Base-by-base conservation (phyloP, 2,888 invertebrate genomes). In the Sinhomidia bicolor region DNA sequence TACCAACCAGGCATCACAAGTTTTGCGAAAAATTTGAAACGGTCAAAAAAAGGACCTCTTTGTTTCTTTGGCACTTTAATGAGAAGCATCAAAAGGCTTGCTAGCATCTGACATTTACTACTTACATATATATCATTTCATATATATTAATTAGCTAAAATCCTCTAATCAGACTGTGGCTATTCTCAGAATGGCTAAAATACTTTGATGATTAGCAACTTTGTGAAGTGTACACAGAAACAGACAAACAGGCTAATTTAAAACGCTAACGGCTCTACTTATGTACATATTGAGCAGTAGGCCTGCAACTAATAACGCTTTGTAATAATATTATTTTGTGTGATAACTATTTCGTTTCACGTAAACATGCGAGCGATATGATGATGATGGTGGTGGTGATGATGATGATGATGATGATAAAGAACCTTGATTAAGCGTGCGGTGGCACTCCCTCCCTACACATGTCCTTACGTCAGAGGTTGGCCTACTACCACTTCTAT, bases 361-460 rank as follows among this genome's bases (percentile, higher is more conserved):
- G 17, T 54, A 26, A 60, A 60, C 60, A 51, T 10, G n/a, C 23
- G 47, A 32, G n/a, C 23, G 41, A 51, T 41, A 74, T 74, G 17
- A n/a, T 81, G 23, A 71, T 71, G 36, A 60, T n/a, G 47, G 65
- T 44, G 9, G 4, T 6, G 4, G 9, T 6, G 9, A 36, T 4
- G 5, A 60, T 12, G 12, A 60, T 10, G 32, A 68, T 41, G 20
- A 62, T n/a, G n/a, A 62, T 12, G 80, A 65, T 5, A 47, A n/a
- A 54, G 29, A 76, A 84, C 76, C 84, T 84, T 84, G 74, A 76
- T 84, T 76, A 74, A 41, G 68, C 60, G 44, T 84, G 57, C 29
- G 84, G 84, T n/a, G n/a, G n/a, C 76, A 84, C 76, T 84, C 84
- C 84, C 57, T 60, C 74, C 84, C 60, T 84, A n/a, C n/a, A n/a